Evolutionary conservation across 2,113 vertebrate species (phyloP).

Genomic region (Solenodon paradoxus): DNA sequence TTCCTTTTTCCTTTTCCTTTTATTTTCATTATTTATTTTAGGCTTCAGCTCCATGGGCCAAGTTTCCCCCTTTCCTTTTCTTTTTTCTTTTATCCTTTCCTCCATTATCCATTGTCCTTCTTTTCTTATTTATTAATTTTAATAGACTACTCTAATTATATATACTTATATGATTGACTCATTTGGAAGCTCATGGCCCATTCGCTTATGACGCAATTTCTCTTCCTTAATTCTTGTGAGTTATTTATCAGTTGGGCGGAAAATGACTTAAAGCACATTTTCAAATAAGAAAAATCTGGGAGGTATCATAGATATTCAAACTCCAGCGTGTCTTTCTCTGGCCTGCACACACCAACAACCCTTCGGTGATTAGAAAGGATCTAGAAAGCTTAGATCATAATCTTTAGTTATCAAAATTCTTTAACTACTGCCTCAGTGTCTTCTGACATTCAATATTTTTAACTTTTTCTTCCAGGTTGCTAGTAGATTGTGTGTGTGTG

Average conservation of each 20-base stretch:
- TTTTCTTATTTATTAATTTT: background rate
- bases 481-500: background rate
- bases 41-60: background rate
- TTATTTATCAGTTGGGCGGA: background rate
- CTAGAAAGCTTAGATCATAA: background rate
- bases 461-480: background rate
- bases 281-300: background rate
- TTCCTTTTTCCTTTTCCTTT: background rate
- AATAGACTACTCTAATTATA: background rate
- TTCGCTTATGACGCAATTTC: background rate
- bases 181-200: background rate
- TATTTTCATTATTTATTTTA: background rate
- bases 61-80: background rate
- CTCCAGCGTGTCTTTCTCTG: too few relatives aligned
- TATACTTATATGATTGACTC: constrained; percentile 13
- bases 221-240: constrained; percentile 40
- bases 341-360: too few relatives aligned
- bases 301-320: background rate
- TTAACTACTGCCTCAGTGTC: background rate
- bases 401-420: background rate
- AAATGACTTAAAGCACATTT: background rate
- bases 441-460: background rate
- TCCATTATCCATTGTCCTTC: too few relatives aligned
- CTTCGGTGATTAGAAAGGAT: too few relatives aligned
- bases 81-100: too few relatives aligned